Percentiles rank a stretch among this genome's conserved stretches.
Evolutionary conservation across 92 coral and sea anemone species (phyloP).

Genomic region (Pocillopora grandis): DNA sequence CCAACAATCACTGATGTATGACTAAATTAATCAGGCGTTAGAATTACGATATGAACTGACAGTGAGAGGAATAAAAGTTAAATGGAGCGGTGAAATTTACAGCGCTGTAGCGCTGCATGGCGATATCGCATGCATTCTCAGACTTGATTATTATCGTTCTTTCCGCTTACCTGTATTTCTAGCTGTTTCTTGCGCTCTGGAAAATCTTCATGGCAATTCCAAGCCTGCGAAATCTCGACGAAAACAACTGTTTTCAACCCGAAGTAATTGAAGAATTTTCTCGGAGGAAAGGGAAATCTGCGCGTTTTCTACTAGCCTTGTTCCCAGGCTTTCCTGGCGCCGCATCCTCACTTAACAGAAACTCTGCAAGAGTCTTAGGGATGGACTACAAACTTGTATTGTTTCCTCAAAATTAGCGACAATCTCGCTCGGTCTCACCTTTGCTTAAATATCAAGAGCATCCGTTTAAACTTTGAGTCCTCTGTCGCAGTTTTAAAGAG

Average conservation of each 20-base stretch:
- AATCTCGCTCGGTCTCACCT: too few relatives aligned
- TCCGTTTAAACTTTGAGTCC: too few relatives aligned
- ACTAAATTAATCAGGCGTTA: neutral
- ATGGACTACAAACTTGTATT: neutral
- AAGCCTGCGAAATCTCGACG: slow-evolving; percentile 31
- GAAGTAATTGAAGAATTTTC: slow-evolving; percentile 13
- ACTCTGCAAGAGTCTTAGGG: neutral
- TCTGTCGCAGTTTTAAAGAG: too few relatives aligned
- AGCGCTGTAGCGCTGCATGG: neutral
- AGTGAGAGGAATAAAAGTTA: neutral
- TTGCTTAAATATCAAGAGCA: too few relatives aligned
- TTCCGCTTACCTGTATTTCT: slow-evolving; percentile 32
- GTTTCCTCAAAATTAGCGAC: too few relatives aligned
- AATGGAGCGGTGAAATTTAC: neutral
- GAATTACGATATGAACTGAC: neutral
- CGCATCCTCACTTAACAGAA: neutral
- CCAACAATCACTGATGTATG: neutral
- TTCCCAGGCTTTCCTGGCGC: slow-evolving; percentile 47
- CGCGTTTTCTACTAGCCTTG: slow-evolving; percentile 37
- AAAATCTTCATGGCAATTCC: slow-evolving; percentile 35
- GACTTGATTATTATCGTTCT: slow-evolving; percentile 3
- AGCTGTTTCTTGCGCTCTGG: slow-evolving; percentile 33
- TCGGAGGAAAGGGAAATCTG: slow-evolving; percentile 18
- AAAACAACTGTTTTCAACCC: neutral
- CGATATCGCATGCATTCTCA: neutral